These are phyloP conservation scores for Apogon talboti DNA, from an alignment of 2,797 vertebrate genomes.

Conservation along the genomic window DNA sequence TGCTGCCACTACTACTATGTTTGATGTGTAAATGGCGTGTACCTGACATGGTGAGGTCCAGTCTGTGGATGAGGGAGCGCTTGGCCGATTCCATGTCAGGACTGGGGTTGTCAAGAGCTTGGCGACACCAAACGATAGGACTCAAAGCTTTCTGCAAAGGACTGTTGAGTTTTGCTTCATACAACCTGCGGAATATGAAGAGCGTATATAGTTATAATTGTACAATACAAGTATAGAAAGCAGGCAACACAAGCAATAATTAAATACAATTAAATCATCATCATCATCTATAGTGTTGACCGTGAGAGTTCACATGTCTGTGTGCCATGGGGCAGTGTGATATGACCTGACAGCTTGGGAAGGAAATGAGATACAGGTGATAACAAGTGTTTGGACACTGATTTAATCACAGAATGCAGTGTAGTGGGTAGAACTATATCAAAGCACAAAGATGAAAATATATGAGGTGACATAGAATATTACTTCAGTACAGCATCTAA, in stretches of 20 bases:
- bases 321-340: not conserved
- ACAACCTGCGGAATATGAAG: constrained; percentile 85
- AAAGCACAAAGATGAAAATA: no score
- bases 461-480: not conserved
- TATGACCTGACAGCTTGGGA: constrained; percentile 9
- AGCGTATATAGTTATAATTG: not conserved
- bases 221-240: no score
- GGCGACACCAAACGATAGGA: constrained; percentile 96
- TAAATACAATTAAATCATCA: not conserved
- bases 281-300: constrained; percentile 1
- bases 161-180: constrained; percentile 93
- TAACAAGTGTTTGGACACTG: constrained; percentile 11
- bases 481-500: not conserved
- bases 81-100: constrained; percentile 98
- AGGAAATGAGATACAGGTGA: constrained; percentile 38
- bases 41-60: constrained; percentile 98
- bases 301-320: not conserved
- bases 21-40: constrained; percentile 22
- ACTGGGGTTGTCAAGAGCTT: constrained; percentile 95
- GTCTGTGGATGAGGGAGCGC: constrained; percentile 95
- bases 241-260: not conserved
- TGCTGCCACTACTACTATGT: not conserved
- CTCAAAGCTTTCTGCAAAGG: constrained; percentile 91
- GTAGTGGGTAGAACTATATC: not conserved
- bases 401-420: constrained; percentile 20